Conservation (phyloP, 2,888 invertebrate genomes). For the Salpingus planirostris region DNA sequence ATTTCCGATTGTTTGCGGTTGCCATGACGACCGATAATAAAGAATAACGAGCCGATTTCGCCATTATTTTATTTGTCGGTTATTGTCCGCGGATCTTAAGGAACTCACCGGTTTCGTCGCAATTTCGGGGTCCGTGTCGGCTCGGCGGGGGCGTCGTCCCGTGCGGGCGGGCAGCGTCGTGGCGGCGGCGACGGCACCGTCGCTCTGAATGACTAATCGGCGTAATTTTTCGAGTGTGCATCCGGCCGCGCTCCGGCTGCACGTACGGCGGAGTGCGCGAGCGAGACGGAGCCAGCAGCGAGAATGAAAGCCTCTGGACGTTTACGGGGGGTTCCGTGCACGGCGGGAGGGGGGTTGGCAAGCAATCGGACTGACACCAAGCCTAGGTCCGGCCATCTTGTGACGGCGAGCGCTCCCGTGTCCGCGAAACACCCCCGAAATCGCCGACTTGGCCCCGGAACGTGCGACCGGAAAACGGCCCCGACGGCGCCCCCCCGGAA, state of each 20-base stretch:
- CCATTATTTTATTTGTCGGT: too few species aligned
- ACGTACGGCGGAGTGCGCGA: constrained; percentile 33
- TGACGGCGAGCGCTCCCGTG: constrained; percentile 40
- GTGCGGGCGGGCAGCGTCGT: constrained; percentile 1
- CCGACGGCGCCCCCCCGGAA: too few species aligned
- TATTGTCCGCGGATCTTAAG: too few species aligned
- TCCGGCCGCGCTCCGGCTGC: constrained; percentile 41
- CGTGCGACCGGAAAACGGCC: too few species aligned
- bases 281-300: constrained; percentile 39
- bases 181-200: constrained; percentile 8
- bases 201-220: constrained; percentile 39
- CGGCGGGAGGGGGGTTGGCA: constrained; percentile 40
- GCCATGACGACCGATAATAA: too few species aligned
- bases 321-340: constrained; percentile 42
- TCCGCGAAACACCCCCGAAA: constrained; percentile 37
- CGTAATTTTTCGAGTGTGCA: constrained; percentile 41
- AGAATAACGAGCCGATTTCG: too few species aligned
- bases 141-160: constrained; percentile 2
- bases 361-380: constrained; percentile 42
- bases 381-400: constrained; percentile 45
- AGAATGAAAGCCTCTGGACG: constrained; percentile 43
- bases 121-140: not conserved
- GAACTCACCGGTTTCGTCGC: too few species aligned
- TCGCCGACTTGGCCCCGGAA: too few species aligned
- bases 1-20: too few species aligned